Base-by-base conservation (phyloP, 2,797 vertebrate species). In the Crossoptilon crossoptilon region DNA sequence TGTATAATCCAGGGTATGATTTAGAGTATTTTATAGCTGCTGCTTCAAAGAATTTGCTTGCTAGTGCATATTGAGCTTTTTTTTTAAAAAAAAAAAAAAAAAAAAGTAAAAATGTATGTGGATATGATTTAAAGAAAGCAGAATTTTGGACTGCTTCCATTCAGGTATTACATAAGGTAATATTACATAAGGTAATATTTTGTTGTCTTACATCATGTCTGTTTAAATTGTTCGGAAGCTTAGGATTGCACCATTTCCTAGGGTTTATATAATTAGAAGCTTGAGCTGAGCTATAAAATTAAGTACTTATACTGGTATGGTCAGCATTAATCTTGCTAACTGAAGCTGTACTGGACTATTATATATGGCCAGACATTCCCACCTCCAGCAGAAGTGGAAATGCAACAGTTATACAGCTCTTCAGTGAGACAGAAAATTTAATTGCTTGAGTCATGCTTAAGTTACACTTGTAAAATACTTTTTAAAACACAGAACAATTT, bases 181-280 rank as follows among this genome's bases (percentile, higher is more conserved):
- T 74, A 41, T n/a, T 85, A 75, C 51, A n/a, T 81, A 58, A 84
- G 84, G 91, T 90, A 88, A 71, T 76, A 41, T n/a, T 85, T 77
- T 41, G 7, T 49, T 90, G 58, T 48, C 37, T 86, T 87, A 75
- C 53, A 73, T 76, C 84, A 53, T 35, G 58, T 48, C 37, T 60
- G 10, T 24, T 68, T 51, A 87, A 81, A 10, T 83, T 66, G 49
- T 56, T 86, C 58, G 53, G 59, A 94, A 87, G 41, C 24, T 81
- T 49, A 71, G 78, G 63, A 94, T 94, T 74, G 84, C 70, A 68
- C 60, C 15, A 74, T 66, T 89, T 94, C 72, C 79, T 93, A 59
- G n/a, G 53, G 33, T 79, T 95, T 79, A 90, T 93, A 68, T 63
- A 90, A 87, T 94, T 94, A 91, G 67, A 93, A 82, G 72, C 44